Conservation (phyloP, 2,113 vertebrate species). For the Nyctibius bracteatus region DNA sequence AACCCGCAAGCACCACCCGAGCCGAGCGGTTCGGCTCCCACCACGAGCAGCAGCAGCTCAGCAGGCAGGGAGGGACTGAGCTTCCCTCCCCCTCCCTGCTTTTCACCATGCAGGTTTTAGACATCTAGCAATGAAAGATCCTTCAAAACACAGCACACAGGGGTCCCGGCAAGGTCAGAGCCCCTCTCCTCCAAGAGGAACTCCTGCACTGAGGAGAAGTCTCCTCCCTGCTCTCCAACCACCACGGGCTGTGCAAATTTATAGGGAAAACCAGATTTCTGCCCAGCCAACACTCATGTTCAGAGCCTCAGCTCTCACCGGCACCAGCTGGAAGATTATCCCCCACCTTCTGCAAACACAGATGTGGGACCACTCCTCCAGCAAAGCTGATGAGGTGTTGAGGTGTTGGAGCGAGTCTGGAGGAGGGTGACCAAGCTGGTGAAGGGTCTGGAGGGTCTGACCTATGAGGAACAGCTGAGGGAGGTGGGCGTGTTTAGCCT, state of each 20-base stretch:
- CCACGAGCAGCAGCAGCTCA: background rate
- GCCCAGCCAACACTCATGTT: background rate
- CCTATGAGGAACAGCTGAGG: too few species aligned
- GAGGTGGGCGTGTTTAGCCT: too few species aligned
- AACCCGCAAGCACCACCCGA: fast-evolving
- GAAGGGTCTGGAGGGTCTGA: too few species aligned
- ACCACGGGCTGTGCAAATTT: background rate
- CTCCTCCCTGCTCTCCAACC: background rate
- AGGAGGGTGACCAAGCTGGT: too few species aligned
- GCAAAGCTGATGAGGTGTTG: background rate
- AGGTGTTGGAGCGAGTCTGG: too few species aligned
- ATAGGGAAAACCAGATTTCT: background rate
- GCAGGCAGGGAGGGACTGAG: background rate
- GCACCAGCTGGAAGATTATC: background rate
- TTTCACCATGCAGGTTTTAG: background rate
- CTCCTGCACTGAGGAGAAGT: background rate
- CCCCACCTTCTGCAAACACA: background rate
- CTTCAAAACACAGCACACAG: background rate
- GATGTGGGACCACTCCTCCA: background rate
- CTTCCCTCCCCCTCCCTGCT: background rate
- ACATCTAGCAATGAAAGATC: background rate
- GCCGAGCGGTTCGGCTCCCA: fast-evolving
- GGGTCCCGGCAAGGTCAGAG: background rate
- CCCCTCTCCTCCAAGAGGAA: background rate
- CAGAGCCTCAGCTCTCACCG: background rate